A percentile compares a stretch with the other conserved stretches of the same genome.
phyloP scores from a whole-genome alignment of 1,140 invertebrate species.

The Brachionus calyciflorus region DNA sequence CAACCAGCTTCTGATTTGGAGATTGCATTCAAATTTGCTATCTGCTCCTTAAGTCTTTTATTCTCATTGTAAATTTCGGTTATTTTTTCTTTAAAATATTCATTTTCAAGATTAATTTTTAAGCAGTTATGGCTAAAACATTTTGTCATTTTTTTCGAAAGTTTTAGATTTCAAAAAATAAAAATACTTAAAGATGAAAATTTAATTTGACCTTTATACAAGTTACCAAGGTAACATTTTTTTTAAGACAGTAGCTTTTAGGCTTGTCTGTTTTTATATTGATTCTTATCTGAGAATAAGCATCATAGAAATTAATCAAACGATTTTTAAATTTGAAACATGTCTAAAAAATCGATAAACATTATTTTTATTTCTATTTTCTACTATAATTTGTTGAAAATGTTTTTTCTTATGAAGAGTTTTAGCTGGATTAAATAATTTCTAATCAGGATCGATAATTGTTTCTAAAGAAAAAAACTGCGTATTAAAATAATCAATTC shows the following conservation, averaged over 20 bases:
- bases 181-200: not conserved
- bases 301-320: too few relatives aligned
- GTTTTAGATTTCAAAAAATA: not conserved
- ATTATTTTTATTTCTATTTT: too few relatives aligned
- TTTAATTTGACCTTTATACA: not conserved
- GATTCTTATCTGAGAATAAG: not conserved
- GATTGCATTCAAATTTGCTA: not conserved
- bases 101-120: constrained; percentile 27
- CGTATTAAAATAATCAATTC: too few relatives aligned
- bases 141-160: not conserved
- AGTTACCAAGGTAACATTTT: not conserved
- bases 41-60: constrained; percentile 18
- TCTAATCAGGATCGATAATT: too few relatives aligned
- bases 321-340: too few relatives aligned
- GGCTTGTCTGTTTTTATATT: constrained; percentile 2
- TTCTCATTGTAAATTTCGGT: constrained; percentile 35
- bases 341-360: too few relatives aligned
- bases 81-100: constrained; percentile 39
- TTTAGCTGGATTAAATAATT: too few relatives aligned
- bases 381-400: too few relatives aligned
- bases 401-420: too few relatives aligned
- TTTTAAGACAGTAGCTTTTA: not conserved
- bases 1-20: not conserved
- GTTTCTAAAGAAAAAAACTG: too few relatives aligned
- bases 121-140: constrained; percentile 21